Evolutionary conservation across 2,113 vertebrate genomes (phyloP).

Genomic region (Ornithorhynchus anatinus): DNA sequence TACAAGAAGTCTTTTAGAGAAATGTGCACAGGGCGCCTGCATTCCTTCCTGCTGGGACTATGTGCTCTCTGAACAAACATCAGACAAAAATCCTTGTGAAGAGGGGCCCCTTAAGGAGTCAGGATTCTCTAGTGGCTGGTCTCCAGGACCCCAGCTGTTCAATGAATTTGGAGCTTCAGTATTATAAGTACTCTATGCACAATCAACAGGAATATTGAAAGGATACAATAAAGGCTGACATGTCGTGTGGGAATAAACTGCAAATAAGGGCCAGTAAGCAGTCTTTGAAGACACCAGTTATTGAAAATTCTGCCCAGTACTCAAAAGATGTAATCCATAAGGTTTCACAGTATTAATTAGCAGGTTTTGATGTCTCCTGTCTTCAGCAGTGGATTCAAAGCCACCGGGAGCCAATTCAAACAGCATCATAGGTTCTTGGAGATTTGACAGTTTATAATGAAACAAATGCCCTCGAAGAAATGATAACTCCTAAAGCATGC

Average conservation of each 20-base stretch:
- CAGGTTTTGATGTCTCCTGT: background rate
- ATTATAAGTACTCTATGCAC: background rate
- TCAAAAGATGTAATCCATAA: background rate
- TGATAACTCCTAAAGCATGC: background rate
- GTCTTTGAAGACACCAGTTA: constrained; percentile 19
- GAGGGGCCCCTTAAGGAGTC: background rate
- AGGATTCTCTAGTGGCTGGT: constrained; percentile 4
- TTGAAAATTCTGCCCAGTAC: background rate
- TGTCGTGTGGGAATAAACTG: background rate
- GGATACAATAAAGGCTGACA: background rate
- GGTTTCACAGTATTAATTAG: constrained; percentile 9
- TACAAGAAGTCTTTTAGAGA: background rate
- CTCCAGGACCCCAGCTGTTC: background rate
- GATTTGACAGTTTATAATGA: background rate
- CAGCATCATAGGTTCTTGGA: background rate
- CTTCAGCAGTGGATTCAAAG: constrained; percentile 28
- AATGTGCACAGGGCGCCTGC: background rate
- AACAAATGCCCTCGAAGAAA: background rate
- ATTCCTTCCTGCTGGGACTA: background rate
- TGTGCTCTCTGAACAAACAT: background rate
- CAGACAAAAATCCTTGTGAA: background rate
- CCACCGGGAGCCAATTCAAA: background rate
- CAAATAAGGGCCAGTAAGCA: background rate
- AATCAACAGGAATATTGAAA: background rate
- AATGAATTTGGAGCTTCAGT: background rate